phyloP scores from a whole-genome alignment of 2,888 invertebrate genomes.

The Andrena dorsata region DNA sequence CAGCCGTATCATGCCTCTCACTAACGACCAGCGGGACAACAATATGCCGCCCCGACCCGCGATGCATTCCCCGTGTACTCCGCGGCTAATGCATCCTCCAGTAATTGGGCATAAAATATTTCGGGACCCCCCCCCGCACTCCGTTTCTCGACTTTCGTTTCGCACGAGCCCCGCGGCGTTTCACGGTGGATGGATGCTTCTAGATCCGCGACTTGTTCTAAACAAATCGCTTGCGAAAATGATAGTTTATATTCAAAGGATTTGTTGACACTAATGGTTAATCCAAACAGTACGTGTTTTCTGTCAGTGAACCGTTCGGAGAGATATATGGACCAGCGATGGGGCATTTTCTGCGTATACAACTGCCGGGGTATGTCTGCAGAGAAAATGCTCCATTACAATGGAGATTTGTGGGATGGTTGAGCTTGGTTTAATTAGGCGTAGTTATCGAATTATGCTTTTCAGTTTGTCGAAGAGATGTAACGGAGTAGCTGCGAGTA shows the following conservation, averaged over 20 bases:
- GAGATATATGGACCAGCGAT: neutral
- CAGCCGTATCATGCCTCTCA: slow-evolving; percentile 4
- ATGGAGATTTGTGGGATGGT: neutral
- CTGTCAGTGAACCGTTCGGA: too few species aligned
- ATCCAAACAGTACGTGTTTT: slow-evolving; percentile 10
- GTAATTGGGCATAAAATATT: slow-evolving; percentile 17
- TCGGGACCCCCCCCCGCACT: neutral
- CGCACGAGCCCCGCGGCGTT: neutral
- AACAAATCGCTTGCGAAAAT: slow-evolving; percentile 27
- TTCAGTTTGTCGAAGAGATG: neutral
- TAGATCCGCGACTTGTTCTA: neutral
- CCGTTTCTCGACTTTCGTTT: neutral
- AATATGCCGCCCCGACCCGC: slow-evolving; percentile 9
- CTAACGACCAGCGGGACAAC: slow-evolving; percentile 25
- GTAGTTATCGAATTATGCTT: neutral
- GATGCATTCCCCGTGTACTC: slow-evolving; percentile 21
- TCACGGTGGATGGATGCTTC: neutral
- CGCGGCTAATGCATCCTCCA: slow-evolving; percentile 15
- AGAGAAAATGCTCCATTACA: neutral
- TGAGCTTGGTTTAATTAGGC: neutral
- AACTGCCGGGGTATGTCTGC: neutral
- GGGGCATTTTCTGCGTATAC: neutral
- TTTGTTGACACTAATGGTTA: slow-evolving; percentile 48
- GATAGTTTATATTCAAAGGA: slow-evolving; percentile 2
- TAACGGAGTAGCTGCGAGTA: neutral